Evolutionary conservation across 2,888 invertebrate species (phyloP).

Genomic region (Dynastes tityus): DNA sequence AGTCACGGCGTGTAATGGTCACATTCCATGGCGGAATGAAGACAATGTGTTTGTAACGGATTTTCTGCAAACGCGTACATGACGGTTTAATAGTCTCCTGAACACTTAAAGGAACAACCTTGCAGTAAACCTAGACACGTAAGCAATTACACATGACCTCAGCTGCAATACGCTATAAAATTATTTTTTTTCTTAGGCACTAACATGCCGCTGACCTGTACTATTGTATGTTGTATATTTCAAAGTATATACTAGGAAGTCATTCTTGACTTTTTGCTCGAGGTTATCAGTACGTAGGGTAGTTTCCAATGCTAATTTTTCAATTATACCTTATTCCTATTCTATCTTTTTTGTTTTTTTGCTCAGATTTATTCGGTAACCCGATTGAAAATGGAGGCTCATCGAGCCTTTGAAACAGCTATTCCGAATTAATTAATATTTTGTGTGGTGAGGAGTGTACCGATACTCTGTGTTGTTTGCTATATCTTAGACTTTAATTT

Average conservation of each 20-base stretch:
- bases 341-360: too few relatives aligned
- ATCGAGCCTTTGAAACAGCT: too few relatives aligned
- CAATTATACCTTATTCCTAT: too few relatives aligned
- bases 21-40: conserved; percentile 23
- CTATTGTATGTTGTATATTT: neutral
- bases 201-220: neutral
- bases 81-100: conserved; percentile 29
- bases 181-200: neutral
- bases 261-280: neutral
- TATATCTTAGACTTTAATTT: too few relatives aligned
- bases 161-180: conserved; percentile 19
- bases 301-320: too few relatives aligned
- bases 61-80: conserved; percentile 22
- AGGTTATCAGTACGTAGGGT: too few relatives aligned
- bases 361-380: too few relatives aligned
- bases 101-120: conserved; percentile 29
- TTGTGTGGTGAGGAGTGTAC: too few relatives aligned
- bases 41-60: conserved; percentile 39
- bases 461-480: too few relatives aligned
- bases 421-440: too few relatives aligned
- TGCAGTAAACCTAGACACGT: conserved; percentile 27
- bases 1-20: neutral
- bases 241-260: neutral
- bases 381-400: too few relatives aligned
- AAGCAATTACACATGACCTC: conserved; percentile 22